Conservation (phyloP, 2,797 vertebrate species). For the Hyperoplus lanceolatus region DNA sequence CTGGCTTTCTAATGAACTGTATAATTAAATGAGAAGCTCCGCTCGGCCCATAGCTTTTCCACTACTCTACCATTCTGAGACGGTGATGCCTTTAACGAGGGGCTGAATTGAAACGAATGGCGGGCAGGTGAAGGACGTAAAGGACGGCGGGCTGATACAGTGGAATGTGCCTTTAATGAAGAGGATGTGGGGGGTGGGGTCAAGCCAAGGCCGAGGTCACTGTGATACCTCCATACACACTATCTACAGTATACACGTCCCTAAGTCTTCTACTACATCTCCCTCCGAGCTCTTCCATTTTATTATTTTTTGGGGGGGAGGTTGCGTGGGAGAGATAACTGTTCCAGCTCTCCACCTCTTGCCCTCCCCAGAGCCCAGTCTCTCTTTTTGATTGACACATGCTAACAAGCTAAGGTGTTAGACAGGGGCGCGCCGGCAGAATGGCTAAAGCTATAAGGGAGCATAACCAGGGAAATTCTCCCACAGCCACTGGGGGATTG, state of each 20-base stretch:
- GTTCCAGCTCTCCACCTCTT: constrained; percentile 54
- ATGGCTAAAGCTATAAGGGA: constrained; percentile 68
- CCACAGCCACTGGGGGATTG: constrained; percentile 39
- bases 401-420: constrained; percentile 82
- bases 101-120: constrained; percentile 74
- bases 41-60: constrained; percentile 48
- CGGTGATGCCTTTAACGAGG: constrained; percentile 59
- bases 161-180: constrained; percentile 81
- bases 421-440: constrained; percentile 62
- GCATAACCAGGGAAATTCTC: constrained; percentile 70
- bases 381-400: constrained; percentile 81
- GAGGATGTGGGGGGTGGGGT: constrained; percentile 45
- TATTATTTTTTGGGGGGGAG: constrained; percentile 39
- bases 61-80: constrained; percentile 38
- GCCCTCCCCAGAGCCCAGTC: constrained; percentile 61
- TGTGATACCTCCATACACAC: constrained; percentile 8
- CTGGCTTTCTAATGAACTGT: constrained; percentile 73
- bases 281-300: not conserved
- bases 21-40: constrained; percentile 80
- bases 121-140: constrained; percentile 73
- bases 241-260: no score
- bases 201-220: constrained; percentile 50
- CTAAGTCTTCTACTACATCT: not conserved
- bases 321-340: constrained; percentile 68
- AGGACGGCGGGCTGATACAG: constrained; percentile 58